A percentile compares a stretch with the other conserved stretches of the same genome.
Conservation (phyloP, 2,113 vertebrate genomes). For the Lophochroa leadbeateri region DNA sequence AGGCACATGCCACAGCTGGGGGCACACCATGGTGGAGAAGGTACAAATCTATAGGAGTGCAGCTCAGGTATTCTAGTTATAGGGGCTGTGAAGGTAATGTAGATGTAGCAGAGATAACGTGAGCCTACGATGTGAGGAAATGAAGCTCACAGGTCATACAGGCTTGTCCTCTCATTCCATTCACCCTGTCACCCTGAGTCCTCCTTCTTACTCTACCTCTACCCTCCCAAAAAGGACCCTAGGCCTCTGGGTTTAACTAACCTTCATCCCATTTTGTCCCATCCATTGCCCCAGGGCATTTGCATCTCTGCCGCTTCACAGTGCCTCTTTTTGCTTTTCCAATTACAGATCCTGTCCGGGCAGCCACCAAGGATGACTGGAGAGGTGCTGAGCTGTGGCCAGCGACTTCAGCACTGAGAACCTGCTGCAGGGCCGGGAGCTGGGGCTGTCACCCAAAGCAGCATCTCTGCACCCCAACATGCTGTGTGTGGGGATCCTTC, state of each 20-base stretch:
- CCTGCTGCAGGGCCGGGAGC: no score
- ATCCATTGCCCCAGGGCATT: fast-evolving
- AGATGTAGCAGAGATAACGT: not conserved
- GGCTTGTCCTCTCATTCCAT: not conserved
- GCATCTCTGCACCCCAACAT: no score
- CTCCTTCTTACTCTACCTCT: not conserved
- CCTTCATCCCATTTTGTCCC: not conserved
- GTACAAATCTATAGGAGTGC: not conserved
- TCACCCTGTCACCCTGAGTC: not conserved
- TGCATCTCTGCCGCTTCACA: not conserved
- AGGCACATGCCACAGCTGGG: not conserved
- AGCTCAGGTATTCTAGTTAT: not conserved
- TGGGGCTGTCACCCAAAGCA: no score
- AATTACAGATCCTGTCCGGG: not conserved
- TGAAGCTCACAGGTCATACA: not conserved
- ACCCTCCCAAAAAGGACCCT: not conserved
- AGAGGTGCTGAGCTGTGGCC: not conserved
- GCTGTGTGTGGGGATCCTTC: no score
- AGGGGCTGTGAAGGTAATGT: no score
- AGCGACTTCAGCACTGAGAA: no score
- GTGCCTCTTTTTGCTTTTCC: not conserved
- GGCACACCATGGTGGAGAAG: not conserved
- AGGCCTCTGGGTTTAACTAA: not conserved
- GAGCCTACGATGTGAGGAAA: not conserved
- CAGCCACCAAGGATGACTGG: not conserved